phyloP scores from a whole-genome alignment of 1,140 invertebrate genomes.

The Periplaneta americana region DNA sequence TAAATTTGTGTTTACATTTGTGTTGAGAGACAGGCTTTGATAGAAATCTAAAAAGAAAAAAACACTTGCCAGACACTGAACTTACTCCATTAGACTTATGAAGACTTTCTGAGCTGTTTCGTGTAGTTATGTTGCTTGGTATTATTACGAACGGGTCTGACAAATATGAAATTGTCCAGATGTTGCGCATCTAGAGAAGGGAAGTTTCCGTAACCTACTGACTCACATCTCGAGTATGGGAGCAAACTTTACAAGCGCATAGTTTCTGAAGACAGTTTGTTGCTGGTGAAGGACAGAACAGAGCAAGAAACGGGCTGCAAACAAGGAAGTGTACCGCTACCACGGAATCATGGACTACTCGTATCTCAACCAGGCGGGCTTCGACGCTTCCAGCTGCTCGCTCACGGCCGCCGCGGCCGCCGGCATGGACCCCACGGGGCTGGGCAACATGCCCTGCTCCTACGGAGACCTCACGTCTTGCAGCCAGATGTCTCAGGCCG shows the following conservation, averaged over 20 bases:
- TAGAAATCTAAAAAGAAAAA: too few relatives aligned
- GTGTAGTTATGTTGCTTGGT: too few relatives aligned
- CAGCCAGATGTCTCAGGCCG: slow-evolving; percentile 77
- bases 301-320: not conserved
- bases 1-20: too few relatives aligned
- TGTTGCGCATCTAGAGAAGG: too few relatives aligned
- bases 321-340: too few relatives aligned
- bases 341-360: slow-evolving; percentile 65
- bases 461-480: slow-evolving; percentile 81
- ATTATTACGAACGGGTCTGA: too few relatives aligned
- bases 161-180: too few relatives aligned
- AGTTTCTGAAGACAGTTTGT: not conserved
- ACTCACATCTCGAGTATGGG: not conserved
- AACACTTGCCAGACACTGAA: too few relatives aligned
- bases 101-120: too few relatives aligned
- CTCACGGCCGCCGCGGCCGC: slow-evolving; percentile 51
- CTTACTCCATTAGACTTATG: too few relatives aligned
- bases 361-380: slow-evolving; percentile 63
- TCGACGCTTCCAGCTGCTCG: slow-evolving; percentile 56
- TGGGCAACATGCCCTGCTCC: slow-evolving; percentile 64
- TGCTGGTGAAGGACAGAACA: not conserved
- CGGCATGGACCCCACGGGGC: slow-evolving; percentile 51
- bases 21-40: too few relatives aligned
- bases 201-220: not conserved
- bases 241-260: not conserved